These are phyloP conservation scores for Micronisus gabar DNA, from an alignment of 2,113 vertebrate species.

Conservation along the genomic window DNA sequence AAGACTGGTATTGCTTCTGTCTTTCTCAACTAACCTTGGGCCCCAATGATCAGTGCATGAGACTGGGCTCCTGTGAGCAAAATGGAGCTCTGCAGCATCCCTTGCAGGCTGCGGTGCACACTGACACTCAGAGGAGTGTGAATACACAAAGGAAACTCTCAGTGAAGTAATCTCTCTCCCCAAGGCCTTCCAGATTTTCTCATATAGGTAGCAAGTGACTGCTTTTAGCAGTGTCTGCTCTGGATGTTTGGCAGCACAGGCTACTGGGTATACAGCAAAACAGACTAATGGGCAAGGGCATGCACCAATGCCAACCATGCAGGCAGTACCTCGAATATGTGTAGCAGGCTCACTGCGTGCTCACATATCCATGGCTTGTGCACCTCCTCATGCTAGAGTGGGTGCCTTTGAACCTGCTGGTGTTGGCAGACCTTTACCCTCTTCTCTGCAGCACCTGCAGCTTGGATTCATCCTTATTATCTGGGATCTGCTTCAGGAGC, in stretches of 20 bases:
- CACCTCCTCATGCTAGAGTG: neutral
- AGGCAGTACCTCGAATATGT: accelerated
- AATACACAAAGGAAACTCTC: neutral
- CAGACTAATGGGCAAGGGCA: neutral
- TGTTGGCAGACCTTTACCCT: neutral
- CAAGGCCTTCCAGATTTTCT: neutral
- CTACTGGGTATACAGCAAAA: neutral
- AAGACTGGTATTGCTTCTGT: neutral
- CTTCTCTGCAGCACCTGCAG: neutral
- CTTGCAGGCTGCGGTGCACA: neutral
- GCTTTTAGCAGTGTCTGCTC: neutral
- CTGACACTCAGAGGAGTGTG: neutral
- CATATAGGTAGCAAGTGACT: neutral
- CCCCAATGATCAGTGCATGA: no score
- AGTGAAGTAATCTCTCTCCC: neutral
- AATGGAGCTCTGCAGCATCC: neutral
- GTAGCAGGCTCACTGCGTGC: neutral
- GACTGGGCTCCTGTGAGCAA: neutral
- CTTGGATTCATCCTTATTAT: neutral
- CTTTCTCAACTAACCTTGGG: neutral
- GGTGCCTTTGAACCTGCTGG: neutral
- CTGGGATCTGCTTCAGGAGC: neutral
- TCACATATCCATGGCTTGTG: neutral
- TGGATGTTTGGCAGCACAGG: neutral
- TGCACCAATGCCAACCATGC: neutral